A percentile compares a stretch with the other conserved stretches of the same genome.
Conservation (phyloP, 2,888 invertebrate genomes). For the Actias luna region DNA sequence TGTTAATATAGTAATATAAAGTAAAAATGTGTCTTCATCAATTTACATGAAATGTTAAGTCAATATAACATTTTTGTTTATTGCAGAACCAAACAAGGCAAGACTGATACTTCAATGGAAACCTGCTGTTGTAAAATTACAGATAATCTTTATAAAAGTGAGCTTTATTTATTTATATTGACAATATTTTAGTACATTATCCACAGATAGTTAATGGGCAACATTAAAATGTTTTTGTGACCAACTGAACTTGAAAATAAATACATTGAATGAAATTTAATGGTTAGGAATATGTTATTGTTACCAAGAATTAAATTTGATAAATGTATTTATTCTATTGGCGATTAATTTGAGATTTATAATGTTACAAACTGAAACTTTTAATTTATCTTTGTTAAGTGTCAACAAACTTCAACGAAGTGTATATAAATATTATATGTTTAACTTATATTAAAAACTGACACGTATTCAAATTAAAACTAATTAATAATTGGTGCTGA, state of each 20-base stretch:
- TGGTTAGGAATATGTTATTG: background rate
- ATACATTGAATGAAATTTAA: background rate
- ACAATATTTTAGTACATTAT: slow-evolving; percentile 20
- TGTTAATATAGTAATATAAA: background rate
- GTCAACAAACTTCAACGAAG: slow-evolving; percentile 33
- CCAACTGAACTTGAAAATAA: background rate
- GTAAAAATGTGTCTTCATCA: too few species aligned
- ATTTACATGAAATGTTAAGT: background rate
- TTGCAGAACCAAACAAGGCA: slow-evolving; percentile 65
- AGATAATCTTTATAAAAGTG: slow-evolving; percentile 39
- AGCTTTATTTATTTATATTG: slow-evolving; percentile 54
- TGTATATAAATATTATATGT: slow-evolving; percentile 67
- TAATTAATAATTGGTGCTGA: slow-evolving; percentile 59
- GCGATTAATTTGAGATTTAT: background rate
- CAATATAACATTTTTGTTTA: slow-evolving; percentile 22
- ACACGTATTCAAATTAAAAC: slow-evolving; percentile 52
- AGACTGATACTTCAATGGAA: slow-evolving; percentile 72
- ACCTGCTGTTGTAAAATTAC: slow-evolving; percentile 55
- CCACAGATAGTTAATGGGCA: background rate
- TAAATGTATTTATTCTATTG: background rate
- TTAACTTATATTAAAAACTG: slow-evolving; percentile 59
- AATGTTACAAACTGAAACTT: background rate
- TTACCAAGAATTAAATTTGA: background rate
- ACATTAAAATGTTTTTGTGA: background rate
- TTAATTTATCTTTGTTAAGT: background rate